phyloP scores from a whole-genome alignment of 2,888 invertebrate genomes.

The Mimachlamys varia region DNA sequence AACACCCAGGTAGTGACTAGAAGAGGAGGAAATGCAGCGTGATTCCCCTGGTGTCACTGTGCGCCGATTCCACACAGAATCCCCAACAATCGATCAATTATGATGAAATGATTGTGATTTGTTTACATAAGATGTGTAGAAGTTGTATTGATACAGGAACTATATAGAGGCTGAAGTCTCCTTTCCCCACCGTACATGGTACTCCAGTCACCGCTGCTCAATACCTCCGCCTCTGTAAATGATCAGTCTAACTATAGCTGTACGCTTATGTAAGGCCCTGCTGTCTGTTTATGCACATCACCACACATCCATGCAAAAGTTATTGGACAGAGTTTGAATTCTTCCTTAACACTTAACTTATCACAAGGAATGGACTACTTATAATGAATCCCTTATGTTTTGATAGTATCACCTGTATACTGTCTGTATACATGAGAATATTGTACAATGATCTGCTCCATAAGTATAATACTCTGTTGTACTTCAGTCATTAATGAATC shows the following conservation, averaged over 20 bases:
- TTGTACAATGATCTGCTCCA: not conserved
- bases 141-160: not conserved
- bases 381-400: not conserved
- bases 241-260: not conserved
- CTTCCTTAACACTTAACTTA: not conserved
- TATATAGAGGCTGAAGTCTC: not conserved
- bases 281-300: not conserved
- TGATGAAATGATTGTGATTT: not conserved
- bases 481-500: not conserved
- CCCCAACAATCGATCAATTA: not conserved
- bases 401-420: not conserved
- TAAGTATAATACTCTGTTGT: not conserved
- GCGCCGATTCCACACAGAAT: not conserved
- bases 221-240: not conserved
- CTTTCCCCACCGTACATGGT: not conserved
- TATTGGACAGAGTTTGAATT: not conserved
- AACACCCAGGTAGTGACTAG: not conserved
- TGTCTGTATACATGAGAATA: not conserved
- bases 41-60: not conserved
- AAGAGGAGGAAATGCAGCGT: not conserved
- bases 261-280: not conserved
- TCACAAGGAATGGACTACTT: not conserved
- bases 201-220: not conserved
- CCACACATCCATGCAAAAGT: not conserved
- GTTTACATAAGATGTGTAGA: conserved; percentile 1